Conservation (phyloP, 2,888 invertebrate genomes). For the Lamellibrachia satsuma region DNA sequence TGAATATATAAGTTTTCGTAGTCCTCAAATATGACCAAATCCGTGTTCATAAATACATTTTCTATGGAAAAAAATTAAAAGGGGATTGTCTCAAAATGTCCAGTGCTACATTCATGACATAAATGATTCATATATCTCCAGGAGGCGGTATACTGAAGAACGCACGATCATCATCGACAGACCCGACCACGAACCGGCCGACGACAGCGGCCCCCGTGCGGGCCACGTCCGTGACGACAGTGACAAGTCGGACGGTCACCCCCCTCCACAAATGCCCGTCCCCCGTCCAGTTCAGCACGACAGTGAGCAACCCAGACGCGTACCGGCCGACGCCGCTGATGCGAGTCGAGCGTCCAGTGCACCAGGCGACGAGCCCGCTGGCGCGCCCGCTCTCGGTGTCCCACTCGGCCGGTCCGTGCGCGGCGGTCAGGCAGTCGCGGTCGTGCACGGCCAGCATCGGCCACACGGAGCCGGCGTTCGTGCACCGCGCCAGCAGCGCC, state of each 20-base stretch:
- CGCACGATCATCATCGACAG: background rate
- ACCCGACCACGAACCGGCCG: background rate
- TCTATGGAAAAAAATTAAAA: too few relatives aligned
- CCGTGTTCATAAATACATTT: too few relatives aligned
- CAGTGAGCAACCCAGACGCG: background rate
- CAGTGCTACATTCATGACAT: too few relatives aligned
- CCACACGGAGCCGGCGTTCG: background rate
- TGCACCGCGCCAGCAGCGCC: background rate
- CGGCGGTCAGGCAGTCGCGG: background rate
- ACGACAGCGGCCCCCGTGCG: background rate
- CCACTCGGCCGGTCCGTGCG: too few relatives aligned
- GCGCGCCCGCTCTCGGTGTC: background rate
- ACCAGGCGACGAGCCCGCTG: background rate
- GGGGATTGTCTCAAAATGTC: too few relatives aligned
- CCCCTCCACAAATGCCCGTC: background rate
- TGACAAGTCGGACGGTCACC: background rate
- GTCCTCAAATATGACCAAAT: too few relatives aligned
- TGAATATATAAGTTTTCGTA: too few relatives aligned
- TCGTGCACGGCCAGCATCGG: background rate
- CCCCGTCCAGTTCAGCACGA: background rate
- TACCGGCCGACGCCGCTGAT: background rate
- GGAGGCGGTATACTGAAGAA: background rate
- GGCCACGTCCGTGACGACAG: background rate
- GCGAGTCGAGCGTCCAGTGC: background rate
- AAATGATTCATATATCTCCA: too few relatives aligned